Evolutionary conservation across 23 tunicate species (phyloP).

Genomic region (Oikopleura dioica): DNA sequence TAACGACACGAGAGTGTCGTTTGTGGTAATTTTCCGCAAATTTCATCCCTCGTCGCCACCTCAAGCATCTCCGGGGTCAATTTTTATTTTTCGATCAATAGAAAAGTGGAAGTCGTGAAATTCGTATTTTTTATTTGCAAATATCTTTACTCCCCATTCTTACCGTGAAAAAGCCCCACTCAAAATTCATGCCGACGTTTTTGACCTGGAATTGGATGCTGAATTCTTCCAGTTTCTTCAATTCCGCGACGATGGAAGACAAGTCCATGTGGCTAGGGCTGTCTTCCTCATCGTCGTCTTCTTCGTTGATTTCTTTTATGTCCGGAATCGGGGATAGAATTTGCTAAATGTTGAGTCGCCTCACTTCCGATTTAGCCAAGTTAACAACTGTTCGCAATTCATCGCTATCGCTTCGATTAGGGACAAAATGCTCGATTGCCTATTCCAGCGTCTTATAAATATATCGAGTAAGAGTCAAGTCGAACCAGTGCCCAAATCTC

Average conservation of each 20-base stretch:
- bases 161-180: slow-evolving; percentile 34
- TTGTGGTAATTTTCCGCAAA: background rate
- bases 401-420: background rate
- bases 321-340: slow-evolving; percentile 40
- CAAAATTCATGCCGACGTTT: slow-evolving; percentile 97
- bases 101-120: background rate
- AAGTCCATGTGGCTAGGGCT: slow-evolving; percentile 83
- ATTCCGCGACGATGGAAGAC: slow-evolving; percentile 21
- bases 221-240: slow-evolving; percentile 50
- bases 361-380: slow-evolving; percentile 18
- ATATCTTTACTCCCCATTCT: background rate
- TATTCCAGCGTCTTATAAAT: slow-evolving; percentile 49
- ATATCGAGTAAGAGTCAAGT: no score
- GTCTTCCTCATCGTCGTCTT: slow-evolving; percentile 31
- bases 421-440: slow-evolving; percentile 64
- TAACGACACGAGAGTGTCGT: no score
- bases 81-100: no score
- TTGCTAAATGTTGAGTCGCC: slow-evolving; percentile 33
- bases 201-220: slow-evolving; percentile 34
- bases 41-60: no score
- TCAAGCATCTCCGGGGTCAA: no score
- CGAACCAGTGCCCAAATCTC: background rate
- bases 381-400: slow-evolving; percentile 19
- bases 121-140: background rate
- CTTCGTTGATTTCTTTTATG: slow-evolving; percentile 39